Base-by-base conservation (phyloP, 2,888 invertebrate genomes). In the Agrotis ipsilon region DNA sequence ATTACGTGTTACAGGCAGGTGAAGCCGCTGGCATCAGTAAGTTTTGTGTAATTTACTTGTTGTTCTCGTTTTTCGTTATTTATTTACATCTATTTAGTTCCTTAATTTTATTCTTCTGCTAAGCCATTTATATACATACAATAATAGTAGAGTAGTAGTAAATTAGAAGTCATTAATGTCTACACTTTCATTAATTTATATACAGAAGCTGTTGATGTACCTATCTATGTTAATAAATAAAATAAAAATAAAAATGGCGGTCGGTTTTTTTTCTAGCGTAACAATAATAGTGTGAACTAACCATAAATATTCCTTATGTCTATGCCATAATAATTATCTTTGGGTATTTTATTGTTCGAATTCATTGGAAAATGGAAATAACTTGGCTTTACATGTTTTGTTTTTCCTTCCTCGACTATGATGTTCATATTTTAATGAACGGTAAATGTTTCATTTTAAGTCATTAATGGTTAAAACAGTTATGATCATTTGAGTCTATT, bases 281-380 rank as follows among this genome's bases (percentile, higher is more conserved):
- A 16, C 7, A 52, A 24, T 18, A 52, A 39, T 39, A 32, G 39
- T 39, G 39, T 39, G 39, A 39, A 39, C 39, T 32, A 32, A 32
- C 32, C 7, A 32, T 32, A 32, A 32, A 32, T 32, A 32, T 32
- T 39, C 39, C 11, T 11, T 11, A 11, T 11, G 39, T 39, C 39
- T 11, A 39, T 27, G 18, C 18, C 18, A 27, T 54, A 54, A 54
- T 54, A 27, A 54, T 55, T 32, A 32, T 59, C 24, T 68, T 60
- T 18, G 48, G 60, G 59, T 55, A 45, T 68, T 66, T 60, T 60
- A 27, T n/a, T 16, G 70, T 24, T 46, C 49, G 16, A 45, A 49
- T 57, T 71, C 54, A 78, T 57, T 78, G 64, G 18, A 63, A 79
- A 78, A 51, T 78, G 64, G 18, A 63, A 79, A 79, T 79, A 76